Evolutionary conservation across 2,113 vertebrate genomes (phyloP).

Genomic region (Gadus macrocephalus): DNA sequence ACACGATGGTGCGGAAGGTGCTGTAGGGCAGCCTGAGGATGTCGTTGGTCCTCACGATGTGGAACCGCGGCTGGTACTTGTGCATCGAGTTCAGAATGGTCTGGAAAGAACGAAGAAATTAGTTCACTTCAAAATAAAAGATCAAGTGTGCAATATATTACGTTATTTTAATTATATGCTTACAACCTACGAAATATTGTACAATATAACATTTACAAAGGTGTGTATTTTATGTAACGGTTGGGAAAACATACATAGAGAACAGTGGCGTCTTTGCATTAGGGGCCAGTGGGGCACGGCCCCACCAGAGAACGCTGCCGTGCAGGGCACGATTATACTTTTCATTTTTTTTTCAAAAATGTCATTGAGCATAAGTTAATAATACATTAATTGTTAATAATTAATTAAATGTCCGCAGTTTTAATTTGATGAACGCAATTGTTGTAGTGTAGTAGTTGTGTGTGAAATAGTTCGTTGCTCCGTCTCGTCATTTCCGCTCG

Average conservation of each 20-base stretch:
- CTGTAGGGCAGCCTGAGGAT: constrained; percentile 96
- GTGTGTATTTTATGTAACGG: not conserved
- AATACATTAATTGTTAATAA: too few relatives aligned
- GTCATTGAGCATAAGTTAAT: too few relatives aligned
- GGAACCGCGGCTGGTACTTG: constrained; percentile 96
- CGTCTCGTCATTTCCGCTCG: too few relatives aligned
- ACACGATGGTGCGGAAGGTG: constrained; percentile 95
- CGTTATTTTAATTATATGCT: not conserved
- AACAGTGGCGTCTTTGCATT: too few relatives aligned
- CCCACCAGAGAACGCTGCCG: too few relatives aligned
- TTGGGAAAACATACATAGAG: not conserved
- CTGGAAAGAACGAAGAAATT: constrained; percentile 57
- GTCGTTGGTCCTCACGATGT: constrained; percentile 93
- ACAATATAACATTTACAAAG: not conserved
- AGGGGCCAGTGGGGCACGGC: too few relatives aligned
- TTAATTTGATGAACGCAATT: too few relatives aligned
- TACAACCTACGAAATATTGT: not conserved
- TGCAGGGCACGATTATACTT: too few relatives aligned
- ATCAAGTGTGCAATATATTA: not conserved
- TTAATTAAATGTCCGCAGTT: too few relatives aligned
- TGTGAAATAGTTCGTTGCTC: too few relatives aligned
- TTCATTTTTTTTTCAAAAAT: too few relatives aligned
- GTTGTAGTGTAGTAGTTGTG: too few relatives aligned
- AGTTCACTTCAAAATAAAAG: not conserved
- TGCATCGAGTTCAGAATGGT: constrained; percentile 99